Conservation (phyloP, 1,140 invertebrate genomes). For the Bombus waltoni region DNA sequence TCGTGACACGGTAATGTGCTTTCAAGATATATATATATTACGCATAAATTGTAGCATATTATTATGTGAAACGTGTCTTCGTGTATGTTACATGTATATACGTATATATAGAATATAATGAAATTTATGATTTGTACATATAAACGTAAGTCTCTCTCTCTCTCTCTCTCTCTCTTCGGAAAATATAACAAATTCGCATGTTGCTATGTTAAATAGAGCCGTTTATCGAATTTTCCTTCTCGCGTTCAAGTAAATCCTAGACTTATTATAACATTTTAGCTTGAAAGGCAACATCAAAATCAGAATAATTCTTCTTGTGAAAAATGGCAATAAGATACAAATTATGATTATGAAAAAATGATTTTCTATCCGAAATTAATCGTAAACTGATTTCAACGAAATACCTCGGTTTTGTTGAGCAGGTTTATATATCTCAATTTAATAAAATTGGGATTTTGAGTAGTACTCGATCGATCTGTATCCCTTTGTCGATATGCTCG, state of each 20-base stretch:
- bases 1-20: conserved; percentile 55
- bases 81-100: conserved; percentile 51
- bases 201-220: conserved; percentile 29
- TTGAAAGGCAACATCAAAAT: conserved; percentile 27
- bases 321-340: conserved; percentile 51
- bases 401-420: neutral
- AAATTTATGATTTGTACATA: conserved; percentile 65
- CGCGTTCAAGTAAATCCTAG: neutral
- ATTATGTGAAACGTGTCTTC: conserved; percentile 24
- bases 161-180: conserved; percentile 41
- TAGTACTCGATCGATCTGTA: neutral
- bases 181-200: conserved; percentile 44
- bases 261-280: neutral
- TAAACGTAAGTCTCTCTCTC: conserved; percentile 54
- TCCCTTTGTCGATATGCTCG: neutral
- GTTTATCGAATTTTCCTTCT: neutral
- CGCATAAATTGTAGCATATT: conserved; percentile 51
- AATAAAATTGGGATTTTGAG: conserved; percentile 5
- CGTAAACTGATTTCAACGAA: neutral
- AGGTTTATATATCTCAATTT: neutral
- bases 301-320: conserved; percentile 51
- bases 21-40: conserved; percentile 29
- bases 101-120: conserved; percentile 49
- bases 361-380: neutral
- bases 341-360: neutral